Conservation (phyloP, 1,140 invertebrate species). For the Homalodisca vitripennis region DNA sequence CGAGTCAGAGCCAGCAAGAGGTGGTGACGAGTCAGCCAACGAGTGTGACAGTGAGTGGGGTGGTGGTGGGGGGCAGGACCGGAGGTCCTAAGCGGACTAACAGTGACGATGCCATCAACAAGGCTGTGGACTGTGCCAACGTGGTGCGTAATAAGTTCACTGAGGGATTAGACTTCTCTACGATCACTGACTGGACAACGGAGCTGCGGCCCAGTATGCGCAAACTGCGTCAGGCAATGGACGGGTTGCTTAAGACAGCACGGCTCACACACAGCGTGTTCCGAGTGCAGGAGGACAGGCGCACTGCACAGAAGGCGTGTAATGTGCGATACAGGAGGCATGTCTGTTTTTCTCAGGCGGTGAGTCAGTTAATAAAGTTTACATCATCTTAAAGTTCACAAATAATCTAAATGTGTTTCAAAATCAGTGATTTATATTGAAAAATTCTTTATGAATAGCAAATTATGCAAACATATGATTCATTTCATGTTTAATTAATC, state of each 20-base stretch:
- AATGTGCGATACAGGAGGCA: slow-evolving; percentile 73
- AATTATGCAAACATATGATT: too few relatives aligned
- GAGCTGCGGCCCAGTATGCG: slow-evolving; percentile 78
- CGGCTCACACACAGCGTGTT: slow-evolving; percentile 86
- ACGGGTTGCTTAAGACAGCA: slow-evolving; percentile 77
- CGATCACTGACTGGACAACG: slow-evolving; percentile 69
- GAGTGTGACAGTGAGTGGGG: slow-evolving; percentile 42
- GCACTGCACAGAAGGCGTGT: slow-evolving; percentile 61
- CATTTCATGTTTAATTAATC: too few relatives aligned
- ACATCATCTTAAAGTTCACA: too few relatives aligned
- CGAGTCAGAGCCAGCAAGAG: slow-evolving; percentile 30
- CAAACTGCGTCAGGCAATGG: slow-evolving; percentile 78
- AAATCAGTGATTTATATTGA: too few relatives aligned
- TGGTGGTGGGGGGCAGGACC: slow-evolving; percentile 41
- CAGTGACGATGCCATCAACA: slow-evolving; percentile 47
- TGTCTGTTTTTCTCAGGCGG: slow-evolving; percentile 90
- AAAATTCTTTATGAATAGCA: too few relatives aligned
- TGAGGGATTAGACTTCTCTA: slow-evolving; percentile 63
- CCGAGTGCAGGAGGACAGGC: slow-evolving; percentile 72
- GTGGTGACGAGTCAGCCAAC: slow-evolving; percentile 51
- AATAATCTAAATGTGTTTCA: too few relatives aligned
- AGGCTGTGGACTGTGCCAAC: slow-evolving; percentile 46
- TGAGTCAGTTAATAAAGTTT: slow-evolving; percentile 59
- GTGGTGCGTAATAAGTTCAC: slow-evolving; percentile 67
- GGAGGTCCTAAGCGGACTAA: slow-evolving; percentile 34